phyloP scores from a whole-genome alignment of 2,888 invertebrate genomes.

The Acronicta alni region DNA sequence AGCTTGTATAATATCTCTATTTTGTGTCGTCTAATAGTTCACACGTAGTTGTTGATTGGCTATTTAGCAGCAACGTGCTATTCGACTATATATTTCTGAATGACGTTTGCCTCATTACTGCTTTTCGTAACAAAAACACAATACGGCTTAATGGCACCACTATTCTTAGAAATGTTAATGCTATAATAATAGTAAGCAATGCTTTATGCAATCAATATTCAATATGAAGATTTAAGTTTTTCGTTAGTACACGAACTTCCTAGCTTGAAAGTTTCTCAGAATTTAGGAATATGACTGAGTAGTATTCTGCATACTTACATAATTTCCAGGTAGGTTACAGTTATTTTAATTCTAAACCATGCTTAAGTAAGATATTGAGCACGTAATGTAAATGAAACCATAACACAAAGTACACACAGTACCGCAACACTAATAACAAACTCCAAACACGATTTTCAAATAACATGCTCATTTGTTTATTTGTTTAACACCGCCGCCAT shows the following conservation, averaged over 20 bases:
- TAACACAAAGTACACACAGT: constrained; percentile 36
- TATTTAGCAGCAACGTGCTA: constrained; percentile 33
- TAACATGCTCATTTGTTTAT: constrained; percentile 62
- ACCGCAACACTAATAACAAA: constrained; percentile 55
- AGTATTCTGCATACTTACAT: background rate
- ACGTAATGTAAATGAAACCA: constrained; percentile 37
- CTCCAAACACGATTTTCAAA: constrained; percentile 64
- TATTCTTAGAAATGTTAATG: constrained; percentile 38
- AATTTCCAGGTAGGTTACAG: constrained; percentile 12
- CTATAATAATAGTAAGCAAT: constrained; percentile 42
- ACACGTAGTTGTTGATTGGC: constrained; percentile 30
- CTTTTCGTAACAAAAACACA: constrained; percentile 25
- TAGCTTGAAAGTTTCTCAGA: constrained; percentile 21
- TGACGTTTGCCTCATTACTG: constrained; percentile 13
- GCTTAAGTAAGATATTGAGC: constrained; percentile 36
- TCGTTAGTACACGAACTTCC: constrained; percentile 9
- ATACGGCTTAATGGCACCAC: constrained; percentile 16
- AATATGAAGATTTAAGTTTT: constrained; percentile 7
- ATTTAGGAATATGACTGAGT: constrained; percentile 13
- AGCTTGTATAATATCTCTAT: background rate
- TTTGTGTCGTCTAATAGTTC: constrained; percentile 23
- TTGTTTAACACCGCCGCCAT: constrained; percentile 46
- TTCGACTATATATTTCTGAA: constrained; percentile 2
- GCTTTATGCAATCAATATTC: constrained; percentile 25
- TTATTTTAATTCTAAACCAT: constrained; percentile 15